Percentiles rank a stretch among this genome's conserved stretches.
Evolutionary conservation across 2,113 vertebrate genomes (phyloP).

Genomic region (Sus scrofa): T2T-Sscrofa CM000819.6:65726001-65726500

Average conservation of each 20-base stretch:
- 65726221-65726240: neutral
- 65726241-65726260: neutral
- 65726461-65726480: too few relatives aligned
- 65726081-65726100: neutral
- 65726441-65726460: too few relatives aligned
- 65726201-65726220: neutral
- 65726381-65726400: neutral
- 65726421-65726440: neutral
- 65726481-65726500: too few relatives aligned
- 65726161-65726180: neutral
- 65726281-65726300: neutral
- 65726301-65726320: neutral
- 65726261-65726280: neutral
- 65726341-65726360: neutral
- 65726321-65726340: neutral
- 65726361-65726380: neutral
- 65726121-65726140: neutral
- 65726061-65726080: neutral
- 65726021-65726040: neutral
- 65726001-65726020: neutral
- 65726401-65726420: neutral
- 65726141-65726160: neutral
- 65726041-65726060: neutral
- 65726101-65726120: neutral
- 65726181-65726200: neutral